Percentiles rank a stretch among this genome's conserved stretches.
phyloP scores from a whole-genome alignment of 1,140 invertebrate species.

The Drosophila sucinea region DNA sequence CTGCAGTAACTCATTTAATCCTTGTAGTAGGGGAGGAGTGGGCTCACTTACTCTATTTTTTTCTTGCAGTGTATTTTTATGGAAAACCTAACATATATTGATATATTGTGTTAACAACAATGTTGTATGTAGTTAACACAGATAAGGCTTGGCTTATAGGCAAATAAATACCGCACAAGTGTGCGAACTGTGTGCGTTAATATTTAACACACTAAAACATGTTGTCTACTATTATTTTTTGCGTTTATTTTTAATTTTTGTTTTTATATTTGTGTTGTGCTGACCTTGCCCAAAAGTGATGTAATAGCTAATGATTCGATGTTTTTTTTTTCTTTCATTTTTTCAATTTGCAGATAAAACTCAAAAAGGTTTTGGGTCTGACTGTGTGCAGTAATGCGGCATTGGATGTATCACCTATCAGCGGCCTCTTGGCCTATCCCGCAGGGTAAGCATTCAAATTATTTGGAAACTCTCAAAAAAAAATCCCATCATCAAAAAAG shows the following conservation, averaged over 20 bases:
- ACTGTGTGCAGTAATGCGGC: conserved; percentile 96
- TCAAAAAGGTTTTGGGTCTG: conserved; percentile 96
- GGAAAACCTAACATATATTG: conserved; percentile 27
- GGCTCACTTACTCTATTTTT: neutral
- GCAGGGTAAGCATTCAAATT: conserved; percentile 89
- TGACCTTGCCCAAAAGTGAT: conserved; percentile 59
- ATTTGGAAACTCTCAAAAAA: neutral
- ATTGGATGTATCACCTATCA: conserved; percentile 93
- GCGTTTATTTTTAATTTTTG: conserved; percentile 33
- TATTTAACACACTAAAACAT: conserved; percentile 55
- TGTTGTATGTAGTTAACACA: conserved; percentile 21
- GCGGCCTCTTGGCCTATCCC: conserved; percentile 95
- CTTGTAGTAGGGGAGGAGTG: no score
- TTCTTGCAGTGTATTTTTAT: conserved; percentile 29
- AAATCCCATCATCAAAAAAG: neutral
- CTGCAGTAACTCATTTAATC: no score
- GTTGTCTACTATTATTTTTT: conserved; percentile 24
- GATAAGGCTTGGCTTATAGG: conserved; percentile 48
- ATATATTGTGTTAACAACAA: conserved; percentile 11
- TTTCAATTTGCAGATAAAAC: conserved; percentile 89
- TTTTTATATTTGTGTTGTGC: conserved; percentile 16
- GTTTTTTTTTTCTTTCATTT: conserved; percentile 23
- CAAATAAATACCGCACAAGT: conserved; percentile 58
- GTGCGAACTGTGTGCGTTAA: conserved; percentile 69
- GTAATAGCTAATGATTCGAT: conserved; percentile 53